phyloP scores from a whole-genome alignment of 2,113 vertebrate genomes.

The Naja naja region DNA sequence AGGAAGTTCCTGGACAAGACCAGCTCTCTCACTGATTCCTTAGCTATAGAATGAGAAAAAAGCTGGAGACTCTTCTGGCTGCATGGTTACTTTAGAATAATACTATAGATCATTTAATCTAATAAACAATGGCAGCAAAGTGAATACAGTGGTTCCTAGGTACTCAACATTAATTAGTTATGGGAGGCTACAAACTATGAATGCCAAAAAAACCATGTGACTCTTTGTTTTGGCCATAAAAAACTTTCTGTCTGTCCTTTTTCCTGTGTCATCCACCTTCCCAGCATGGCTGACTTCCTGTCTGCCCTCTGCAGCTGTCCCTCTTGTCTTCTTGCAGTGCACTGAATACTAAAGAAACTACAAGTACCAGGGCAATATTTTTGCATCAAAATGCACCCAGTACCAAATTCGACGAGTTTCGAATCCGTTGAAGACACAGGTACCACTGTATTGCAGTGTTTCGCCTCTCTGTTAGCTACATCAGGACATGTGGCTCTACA shows the following conservation, averaged over 20 bases:
- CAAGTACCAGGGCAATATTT: no score
- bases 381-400: no score
- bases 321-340: no score
- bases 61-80: background rate
- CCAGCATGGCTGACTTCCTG: background rate
- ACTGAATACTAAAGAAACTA: no score
- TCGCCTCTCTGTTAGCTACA: constrained; percentile 15
- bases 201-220: background rate
- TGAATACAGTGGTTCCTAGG: background rate
- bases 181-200: background rate
- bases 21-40: background rate
- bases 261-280: background rate
- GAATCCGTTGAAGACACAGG: background rate
- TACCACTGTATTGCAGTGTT: constrained; percentile 1
- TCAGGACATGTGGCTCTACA: constrained; percentile 22
- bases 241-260: background rate
- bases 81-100: background rate
- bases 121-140: constrained; percentile 43
- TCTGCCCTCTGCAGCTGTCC: no score
- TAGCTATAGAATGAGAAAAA: background rate
- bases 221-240: background rate
- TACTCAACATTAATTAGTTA: background rate
- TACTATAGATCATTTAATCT: constrained; percentile 20
- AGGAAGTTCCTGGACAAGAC: background rate
- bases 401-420: no score